Conservation (phyloP, 2,888 invertebrate genomes). For the Erebia epiphron region DNA sequence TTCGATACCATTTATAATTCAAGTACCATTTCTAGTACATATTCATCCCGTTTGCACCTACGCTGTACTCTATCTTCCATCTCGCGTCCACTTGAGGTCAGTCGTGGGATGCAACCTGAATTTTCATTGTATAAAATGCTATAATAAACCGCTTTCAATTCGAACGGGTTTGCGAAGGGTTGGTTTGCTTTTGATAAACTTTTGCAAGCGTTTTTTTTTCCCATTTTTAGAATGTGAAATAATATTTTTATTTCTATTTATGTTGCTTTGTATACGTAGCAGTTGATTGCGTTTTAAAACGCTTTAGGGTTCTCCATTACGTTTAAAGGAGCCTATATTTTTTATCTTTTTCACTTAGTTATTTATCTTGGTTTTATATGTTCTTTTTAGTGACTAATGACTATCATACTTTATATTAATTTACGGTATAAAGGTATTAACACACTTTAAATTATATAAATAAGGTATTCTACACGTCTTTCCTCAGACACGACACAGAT, state of each 20-base stretch:
- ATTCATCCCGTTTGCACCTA: conserved; percentile 54
- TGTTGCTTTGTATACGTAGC: conserved; percentile 39
- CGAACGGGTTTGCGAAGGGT: conserved; percentile 44
- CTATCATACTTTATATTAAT: neutral
- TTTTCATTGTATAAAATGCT: conserved; percentile 64
- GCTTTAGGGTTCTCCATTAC: conserved; percentile 28
- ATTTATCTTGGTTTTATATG: conserved; percentile 9
- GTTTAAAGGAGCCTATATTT: conserved; percentile 24
- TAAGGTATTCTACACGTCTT: too few relatives aligned
- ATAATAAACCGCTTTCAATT: conserved; percentile 45
- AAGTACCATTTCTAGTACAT: conserved; percentile 63
- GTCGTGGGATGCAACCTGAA: conserved; percentile 65
- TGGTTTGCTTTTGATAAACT: conserved; percentile 45
- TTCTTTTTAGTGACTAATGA: neutral
- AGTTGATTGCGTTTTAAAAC: conserved; percentile 33
- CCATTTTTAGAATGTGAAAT: conserved; percentile 42
- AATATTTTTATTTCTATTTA: conserved; percentile 43
- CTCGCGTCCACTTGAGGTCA: conserved; percentile 64
- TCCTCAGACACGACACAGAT: too few relatives aligned
- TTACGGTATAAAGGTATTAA: neutral
- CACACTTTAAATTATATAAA: neutral
- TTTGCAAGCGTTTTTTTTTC: conserved; percentile 43
- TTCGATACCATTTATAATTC: conserved; percentile 79
- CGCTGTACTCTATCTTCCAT: conserved; percentile 45
- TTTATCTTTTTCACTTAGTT: conserved; percentile 3